Evolutionary conservation across 1,140 invertebrate species (phyloP).

Genomic region (Agrypnia vestita): DNA sequence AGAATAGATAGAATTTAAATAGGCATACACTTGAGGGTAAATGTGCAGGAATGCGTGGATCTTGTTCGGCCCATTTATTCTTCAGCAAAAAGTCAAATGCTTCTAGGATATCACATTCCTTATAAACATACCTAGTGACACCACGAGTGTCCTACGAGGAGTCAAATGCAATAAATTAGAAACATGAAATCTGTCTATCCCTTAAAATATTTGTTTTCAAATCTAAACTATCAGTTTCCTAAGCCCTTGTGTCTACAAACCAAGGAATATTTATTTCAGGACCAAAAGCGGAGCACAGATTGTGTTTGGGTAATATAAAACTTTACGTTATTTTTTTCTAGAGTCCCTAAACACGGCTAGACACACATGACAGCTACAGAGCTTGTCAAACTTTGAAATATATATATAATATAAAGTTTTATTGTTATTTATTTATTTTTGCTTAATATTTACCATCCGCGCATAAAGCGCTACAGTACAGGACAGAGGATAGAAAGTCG

Average conservation of each 20-base stretch:
- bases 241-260: conserved; percentile 27
- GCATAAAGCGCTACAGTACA: no score
- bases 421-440: neutral
- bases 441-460: no score
- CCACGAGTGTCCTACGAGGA: neutral
- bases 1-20: no score
- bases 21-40: no score
- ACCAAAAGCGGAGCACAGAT: conserved; percentile 22
- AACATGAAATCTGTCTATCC: conserved; percentile 5
- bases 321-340: conserved; percentile 34
- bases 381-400: conserved; percentile 7
- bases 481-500: no score
- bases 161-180: conserved; percentile 30
- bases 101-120: neutral
- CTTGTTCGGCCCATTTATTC: no score
- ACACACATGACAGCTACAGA: conserved; percentile 34
- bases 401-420: no score
- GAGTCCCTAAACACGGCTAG: conserved; percentile 37
- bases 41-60: no score
- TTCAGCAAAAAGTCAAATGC: no score
- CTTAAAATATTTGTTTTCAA: conserved; percentile 34
- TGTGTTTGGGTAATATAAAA: conserved; percentile 49
- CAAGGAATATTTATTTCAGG: conserved; percentile 30
- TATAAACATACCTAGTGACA: neutral
- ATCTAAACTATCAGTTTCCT: conserved; percentile 37